These are phyloP conservation scores for Platyscapa corneri DNA, from an alignment of 1,140 invertebrate genomes.

Conservation along the genomic window DNA sequence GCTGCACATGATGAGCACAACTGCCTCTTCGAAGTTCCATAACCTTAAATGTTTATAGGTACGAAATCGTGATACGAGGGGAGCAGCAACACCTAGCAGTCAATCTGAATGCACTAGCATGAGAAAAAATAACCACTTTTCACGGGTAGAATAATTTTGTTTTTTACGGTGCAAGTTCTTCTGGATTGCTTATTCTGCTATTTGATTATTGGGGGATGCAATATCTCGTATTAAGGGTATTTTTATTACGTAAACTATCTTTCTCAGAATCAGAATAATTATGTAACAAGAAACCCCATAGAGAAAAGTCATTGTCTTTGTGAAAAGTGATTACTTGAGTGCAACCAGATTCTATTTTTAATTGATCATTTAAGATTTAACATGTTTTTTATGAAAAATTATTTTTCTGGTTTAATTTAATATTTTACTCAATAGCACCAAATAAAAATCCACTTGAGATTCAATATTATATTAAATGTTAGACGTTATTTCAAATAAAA, in stretches of 20 bases:
- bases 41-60: background rate
- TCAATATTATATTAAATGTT: too few relatives aligned
- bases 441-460: too few relatives aligned
- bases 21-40: background rate
- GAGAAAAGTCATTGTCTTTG: background rate
- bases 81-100: too few relatives aligned
- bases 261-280: too few relatives aligned
- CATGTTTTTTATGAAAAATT: background rate
- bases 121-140: background rate
- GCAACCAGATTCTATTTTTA: background rate
- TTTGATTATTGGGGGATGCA: too few relatives aligned
- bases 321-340: background rate
- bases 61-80: background rate
- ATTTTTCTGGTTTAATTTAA: background rate
- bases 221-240: too few relatives aligned
- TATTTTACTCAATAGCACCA: too few relatives aligned
- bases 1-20: slow-evolving; percentile 42
- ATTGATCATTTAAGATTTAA: background rate
- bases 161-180: background rate
- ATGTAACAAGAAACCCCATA: too few relatives aligned
- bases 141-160: background rate
- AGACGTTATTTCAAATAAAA: too few relatives aligned
- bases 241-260: too few relatives aligned
- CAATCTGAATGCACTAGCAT: too few relatives aligned
- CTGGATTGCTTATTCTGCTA: background rate